A percentile compares a stretch with the other conserved stretches of the same genome.
These are phyloP conservation scores for Cosmia pyralina DNA, from an alignment of 2,888 invertebrate species.

Conservation along the genomic window DNA sequence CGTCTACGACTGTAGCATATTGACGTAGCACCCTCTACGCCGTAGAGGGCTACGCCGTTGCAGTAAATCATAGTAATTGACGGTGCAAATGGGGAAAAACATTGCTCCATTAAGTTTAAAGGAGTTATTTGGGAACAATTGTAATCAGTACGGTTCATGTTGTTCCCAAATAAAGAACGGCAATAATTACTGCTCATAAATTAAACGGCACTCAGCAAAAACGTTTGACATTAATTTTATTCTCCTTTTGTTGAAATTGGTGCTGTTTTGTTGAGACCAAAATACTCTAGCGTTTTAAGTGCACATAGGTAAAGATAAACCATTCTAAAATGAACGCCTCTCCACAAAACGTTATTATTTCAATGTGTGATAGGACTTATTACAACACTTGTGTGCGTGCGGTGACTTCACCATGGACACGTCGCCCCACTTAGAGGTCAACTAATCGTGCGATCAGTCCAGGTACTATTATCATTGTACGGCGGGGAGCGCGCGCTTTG, in stretches of 20 bases:
- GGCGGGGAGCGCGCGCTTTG: too few relatives aligned
- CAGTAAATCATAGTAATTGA: conserved; percentile 58
- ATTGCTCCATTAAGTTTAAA: conserved; percentile 71
- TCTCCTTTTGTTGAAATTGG: conserved; percentile 51
- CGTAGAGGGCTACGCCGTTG: conserved; percentile 52
- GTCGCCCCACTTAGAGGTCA: too few relatives aligned
- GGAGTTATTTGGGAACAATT: conserved; percentile 62
- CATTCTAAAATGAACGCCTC: too few relatives aligned
- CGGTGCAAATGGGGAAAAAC: conserved; percentile 61
- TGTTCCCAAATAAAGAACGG: conserved; percentile 70
- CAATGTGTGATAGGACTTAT: too few relatives aligned
- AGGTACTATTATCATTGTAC: too few relatives aligned
- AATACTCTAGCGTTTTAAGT: conserved; percentile 1
- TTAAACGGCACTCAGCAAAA: conserved; percentile 69
- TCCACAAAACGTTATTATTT: too few relatives aligned
- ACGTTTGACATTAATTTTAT: conserved; percentile 71
- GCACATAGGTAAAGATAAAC: too few relatives aligned
- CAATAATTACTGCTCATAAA: conserved; percentile 75
- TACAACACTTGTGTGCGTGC: too few relatives aligned
- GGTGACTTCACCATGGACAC: too few relatives aligned
- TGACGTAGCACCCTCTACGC: conserved; percentile 48
- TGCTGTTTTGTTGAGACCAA: conserved; percentile 21
- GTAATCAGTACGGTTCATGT: conserved; percentile 63
- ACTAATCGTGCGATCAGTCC: too few relatives aligned
- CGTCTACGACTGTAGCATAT: conserved; percentile 44